Evolutionary conservation across 2,797 vertebrate genomes (phyloP).

Genomic region (Cuculus canorus): DNA sequence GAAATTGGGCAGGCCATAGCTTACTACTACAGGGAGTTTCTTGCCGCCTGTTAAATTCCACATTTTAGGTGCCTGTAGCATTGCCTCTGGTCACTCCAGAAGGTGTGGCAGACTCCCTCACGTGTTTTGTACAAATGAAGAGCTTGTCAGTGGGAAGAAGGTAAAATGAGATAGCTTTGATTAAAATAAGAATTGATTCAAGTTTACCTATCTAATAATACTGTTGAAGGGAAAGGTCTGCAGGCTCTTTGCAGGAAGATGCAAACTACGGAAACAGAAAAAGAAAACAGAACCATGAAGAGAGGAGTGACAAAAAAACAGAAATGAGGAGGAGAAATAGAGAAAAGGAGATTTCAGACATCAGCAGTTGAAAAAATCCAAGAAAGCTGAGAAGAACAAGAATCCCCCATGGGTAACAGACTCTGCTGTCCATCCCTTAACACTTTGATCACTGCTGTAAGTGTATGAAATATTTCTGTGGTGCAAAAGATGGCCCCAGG

Average conservation of each 20-base stretch:
- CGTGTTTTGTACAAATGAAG: not conserved
- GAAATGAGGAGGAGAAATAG: conserved; percentile 54
- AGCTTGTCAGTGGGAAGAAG: not conserved
- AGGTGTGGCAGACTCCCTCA: not conserved
- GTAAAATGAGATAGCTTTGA: not conserved
- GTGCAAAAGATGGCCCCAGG: not conserved
- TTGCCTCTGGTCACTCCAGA: conserved; percentile 39
- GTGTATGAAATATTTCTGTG: not conserved
- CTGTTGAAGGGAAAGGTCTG: not conserved
- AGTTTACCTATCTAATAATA: not conserved
- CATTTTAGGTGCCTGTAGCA: conserved; percentile 12
- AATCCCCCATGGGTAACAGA: not conserved
- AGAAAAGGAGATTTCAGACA: conserved; percentile 65
- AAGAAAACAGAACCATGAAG: not conserved
- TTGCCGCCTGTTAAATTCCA: not conserved
- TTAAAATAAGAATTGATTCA: not conserved
- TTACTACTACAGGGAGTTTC: not conserved
- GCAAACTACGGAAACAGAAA: not conserved
- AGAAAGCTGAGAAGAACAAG: conserved; percentile 81
- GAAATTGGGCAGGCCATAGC: not conserved
- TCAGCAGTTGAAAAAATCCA: conserved; percentile 78
- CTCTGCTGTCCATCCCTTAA: not conserved
- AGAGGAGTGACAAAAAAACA: not conserved
- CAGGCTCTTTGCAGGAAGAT: not conserved
- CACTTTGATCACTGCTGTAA: not conserved